These are phyloP conservation scores for Pedetes capensis DNA, from an alignment of 2,113 vertebrate genomes.

Conservation along the genomic window DNA sequence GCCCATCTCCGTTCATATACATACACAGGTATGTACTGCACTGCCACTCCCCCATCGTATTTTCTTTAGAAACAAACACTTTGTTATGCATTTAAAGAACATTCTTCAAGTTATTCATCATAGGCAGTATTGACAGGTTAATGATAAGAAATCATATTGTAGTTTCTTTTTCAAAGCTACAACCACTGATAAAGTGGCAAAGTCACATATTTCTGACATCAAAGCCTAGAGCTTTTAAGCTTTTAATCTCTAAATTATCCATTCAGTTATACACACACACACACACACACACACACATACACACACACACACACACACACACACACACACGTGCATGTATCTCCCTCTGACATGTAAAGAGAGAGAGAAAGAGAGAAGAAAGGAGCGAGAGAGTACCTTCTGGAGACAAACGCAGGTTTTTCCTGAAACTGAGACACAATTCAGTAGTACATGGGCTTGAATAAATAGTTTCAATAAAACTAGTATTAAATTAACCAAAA, in stretches of 20 bases:
- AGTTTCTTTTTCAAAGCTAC: neutral
- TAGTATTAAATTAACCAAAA: neutral
- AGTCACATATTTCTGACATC: neutral
- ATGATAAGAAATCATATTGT: neutral
- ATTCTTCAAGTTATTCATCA: neutral
- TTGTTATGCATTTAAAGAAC: neutral
- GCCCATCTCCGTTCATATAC: fast-evolving
- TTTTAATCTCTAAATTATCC: no score
- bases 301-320: no score
- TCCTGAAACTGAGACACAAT: neutral
- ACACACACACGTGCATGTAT: no score
- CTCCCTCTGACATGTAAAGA: no score
- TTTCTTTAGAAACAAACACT: neutral
- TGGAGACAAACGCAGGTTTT: neutral
- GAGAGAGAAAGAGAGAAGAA: neutral
- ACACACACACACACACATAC: no score
- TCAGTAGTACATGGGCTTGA: neutral
- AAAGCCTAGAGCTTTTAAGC: neutral
- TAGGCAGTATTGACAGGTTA: neutral
- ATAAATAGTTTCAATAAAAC: neutral
- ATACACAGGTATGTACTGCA: neutral
- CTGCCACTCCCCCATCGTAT: neutral
- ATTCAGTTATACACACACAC: no score
- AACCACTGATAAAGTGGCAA: neutral
- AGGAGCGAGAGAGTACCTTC: neutral